These are phyloP conservation scores for Papilio xuthus DNA, from an alignment of 1,140 invertebrate species.

Conservation along the genomic window DNA sequence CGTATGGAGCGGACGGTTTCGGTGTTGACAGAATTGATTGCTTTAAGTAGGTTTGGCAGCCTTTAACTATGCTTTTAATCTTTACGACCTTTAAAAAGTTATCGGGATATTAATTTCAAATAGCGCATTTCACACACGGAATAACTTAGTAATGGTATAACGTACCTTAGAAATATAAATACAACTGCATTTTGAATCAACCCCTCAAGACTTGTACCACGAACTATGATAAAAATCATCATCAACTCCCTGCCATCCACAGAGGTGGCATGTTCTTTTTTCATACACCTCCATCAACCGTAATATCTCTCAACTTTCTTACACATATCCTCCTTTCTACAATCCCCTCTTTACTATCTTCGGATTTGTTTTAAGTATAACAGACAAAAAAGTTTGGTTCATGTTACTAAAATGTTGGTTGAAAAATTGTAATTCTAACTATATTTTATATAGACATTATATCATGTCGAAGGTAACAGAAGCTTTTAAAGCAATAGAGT, in stretches of 20 bases:
- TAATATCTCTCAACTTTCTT: background rate
- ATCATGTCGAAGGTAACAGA: conserved; percentile 1
- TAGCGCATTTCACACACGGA: conserved; percentile 6
- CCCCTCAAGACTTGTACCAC: too few species aligned
- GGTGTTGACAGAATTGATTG: conserved; percentile 34
- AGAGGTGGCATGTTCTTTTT: too few species aligned
- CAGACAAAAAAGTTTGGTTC: background rate
- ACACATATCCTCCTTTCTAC: background rate
- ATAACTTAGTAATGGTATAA: background rate
- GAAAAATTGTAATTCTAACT: background rate
- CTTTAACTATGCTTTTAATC: conserved; percentile 6
- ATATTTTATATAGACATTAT: background rate
- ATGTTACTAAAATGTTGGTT: background rate
- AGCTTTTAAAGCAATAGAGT: background rate
- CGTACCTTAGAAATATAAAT: background rate
- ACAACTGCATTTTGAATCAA: background rate
- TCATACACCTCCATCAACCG: too few species aligned
- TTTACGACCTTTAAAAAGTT: conserved; percentile 14
- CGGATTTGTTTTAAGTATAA: background rate
- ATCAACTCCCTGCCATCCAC: too few species aligned
- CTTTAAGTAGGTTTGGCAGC: conserved; percentile 32
- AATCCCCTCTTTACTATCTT: background rate
- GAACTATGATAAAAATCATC: too few species aligned
- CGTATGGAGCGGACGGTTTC: conserved; percentile 17
- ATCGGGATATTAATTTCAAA: conserved; percentile 19